Evolutionary conservation across 2,113 vertebrate genomes (phyloP).

Genomic region (Perccottus glenii): DNA sequence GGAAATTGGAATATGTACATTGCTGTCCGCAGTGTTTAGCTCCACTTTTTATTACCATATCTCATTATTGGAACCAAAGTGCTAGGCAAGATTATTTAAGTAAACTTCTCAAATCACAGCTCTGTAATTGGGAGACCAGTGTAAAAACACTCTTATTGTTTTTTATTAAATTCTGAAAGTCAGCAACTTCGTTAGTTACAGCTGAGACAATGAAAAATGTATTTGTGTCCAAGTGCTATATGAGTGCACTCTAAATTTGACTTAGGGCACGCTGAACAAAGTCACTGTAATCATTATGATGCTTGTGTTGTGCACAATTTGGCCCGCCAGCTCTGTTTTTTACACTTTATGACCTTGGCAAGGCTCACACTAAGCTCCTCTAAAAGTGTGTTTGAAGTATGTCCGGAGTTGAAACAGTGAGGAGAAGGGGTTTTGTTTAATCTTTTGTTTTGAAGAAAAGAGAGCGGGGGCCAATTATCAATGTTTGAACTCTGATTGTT

Average conservation of each 20-base stretch:
- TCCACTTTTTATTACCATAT: no score
- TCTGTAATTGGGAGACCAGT: slow-evolving; percentile 8
- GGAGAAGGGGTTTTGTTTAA: slow-evolving; percentile 11
- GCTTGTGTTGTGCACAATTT: slow-evolving; percentile 15
- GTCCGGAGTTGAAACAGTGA: slow-evolving; percentile 13
- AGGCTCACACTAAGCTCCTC: slow-evolving; percentile 7
- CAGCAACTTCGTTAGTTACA: slow-evolving; percentile 36
- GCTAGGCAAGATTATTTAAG: slow-evolving; percentile 4
- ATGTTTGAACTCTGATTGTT: slow-evolving; percentile 52
- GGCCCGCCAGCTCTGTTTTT: slow-evolving; percentile 30
- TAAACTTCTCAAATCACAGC: slow-evolving; percentile 10
- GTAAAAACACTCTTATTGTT: neutral
- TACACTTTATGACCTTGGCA: slow-evolving; percentile 40
- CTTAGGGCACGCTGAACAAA: slow-evolving; percentile 39
- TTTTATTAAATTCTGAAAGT: slow-evolving; percentile 44
- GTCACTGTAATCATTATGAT: slow-evolving; percentile 41
- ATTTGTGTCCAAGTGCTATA: slow-evolving; percentile 28
- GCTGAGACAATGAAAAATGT: slow-evolving; percentile 33
- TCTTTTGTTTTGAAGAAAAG: slow-evolving; percentile 18
- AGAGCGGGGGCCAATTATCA: slow-evolving; percentile 40
- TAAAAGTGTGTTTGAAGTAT: slow-evolving; percentile 30
- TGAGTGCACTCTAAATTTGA: slow-evolving; percentile 23
- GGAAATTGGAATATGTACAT: no score
- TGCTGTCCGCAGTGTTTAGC: no score
- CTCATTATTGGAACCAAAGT: no score